A percentile compares a stretch with the other conserved stretches of the same genome.
Evolutionary conservation across 1,140 invertebrate species (phyloP).

Genomic region (Sipha flava): DNA sequence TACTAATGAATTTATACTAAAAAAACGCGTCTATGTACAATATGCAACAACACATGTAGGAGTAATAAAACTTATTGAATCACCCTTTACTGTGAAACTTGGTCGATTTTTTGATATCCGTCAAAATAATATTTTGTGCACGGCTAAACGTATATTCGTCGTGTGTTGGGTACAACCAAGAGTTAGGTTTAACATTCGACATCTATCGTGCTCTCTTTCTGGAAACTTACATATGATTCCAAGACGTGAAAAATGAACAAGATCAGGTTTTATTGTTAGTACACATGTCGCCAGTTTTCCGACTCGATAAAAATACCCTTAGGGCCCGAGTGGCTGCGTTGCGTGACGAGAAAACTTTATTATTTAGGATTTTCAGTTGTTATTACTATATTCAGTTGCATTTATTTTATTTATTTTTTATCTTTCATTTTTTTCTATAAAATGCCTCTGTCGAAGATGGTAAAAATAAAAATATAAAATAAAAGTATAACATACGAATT

Average conservation of each 20-base stretch:
- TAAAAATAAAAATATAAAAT: not conserved
- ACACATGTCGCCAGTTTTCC: slow-evolving; percentile 29
- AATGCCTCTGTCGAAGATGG: not conserved
- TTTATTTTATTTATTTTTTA: not conserved
- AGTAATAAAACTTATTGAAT: too few species aligned
- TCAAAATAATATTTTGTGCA: too few species aligned
- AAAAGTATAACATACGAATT: not conserved
- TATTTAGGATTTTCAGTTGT: slow-evolving; percentile 23
- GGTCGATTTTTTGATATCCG: too few species aligned
- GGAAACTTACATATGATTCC: not conserved
- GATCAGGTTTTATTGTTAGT: slow-evolving; percentile 30
- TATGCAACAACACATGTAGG: too few species aligned
- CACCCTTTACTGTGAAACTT: too few species aligned
- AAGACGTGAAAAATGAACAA: not conserved
- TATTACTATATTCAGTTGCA: slow-evolving; percentile 8
- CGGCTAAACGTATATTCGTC: too few species aligned
- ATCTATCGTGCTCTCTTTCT: not conserved
- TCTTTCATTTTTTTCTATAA: not conserved
- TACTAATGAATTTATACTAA: too few species aligned
- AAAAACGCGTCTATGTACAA: too few species aligned
- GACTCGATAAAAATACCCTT: slow-evolving; percentile 30
- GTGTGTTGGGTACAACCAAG: too few species aligned
- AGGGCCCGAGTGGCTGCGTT: not conserved
- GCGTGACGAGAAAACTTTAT: slow-evolving; percentile 32
- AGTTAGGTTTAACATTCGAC: not conserved